Evolutionary conservation across 2,888 invertebrate species (phyloP).

Genomic region (Himalopsyche tibetana): DNA sequence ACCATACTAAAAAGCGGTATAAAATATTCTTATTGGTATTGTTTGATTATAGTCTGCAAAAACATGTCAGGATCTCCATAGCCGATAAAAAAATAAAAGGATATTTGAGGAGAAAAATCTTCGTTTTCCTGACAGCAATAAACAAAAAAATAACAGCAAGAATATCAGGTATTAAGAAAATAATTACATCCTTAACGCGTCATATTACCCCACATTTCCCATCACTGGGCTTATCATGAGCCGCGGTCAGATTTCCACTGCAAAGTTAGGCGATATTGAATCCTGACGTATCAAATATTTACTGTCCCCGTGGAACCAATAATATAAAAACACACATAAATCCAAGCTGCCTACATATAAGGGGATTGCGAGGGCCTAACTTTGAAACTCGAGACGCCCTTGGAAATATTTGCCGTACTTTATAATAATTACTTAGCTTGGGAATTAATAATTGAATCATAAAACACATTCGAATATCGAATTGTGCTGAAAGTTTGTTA

Average conservation of each 20-base stretch:
- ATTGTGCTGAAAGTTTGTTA: too few species aligned
- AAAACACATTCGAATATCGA: slow-evolving; percentile 1
- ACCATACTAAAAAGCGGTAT: too few species aligned
- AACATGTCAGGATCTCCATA: too few species aligned
- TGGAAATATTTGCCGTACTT: not conserved
- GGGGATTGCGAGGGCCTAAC: slow-evolving; percentile 31
- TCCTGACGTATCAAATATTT: slow-evolving; percentile 64
- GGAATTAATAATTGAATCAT: slow-evolving; percentile 24
- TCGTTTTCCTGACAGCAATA: not conserved
- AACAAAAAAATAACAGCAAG: not conserved
- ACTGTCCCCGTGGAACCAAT: slow-evolving; percentile 65
- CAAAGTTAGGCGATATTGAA: slow-evolving; percentile 47
- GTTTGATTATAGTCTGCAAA: too few species aligned
- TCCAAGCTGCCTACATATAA: slow-evolving; percentile 39
- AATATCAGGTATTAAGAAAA: not conserved
- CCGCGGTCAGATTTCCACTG: slow-evolving; percentile 23
- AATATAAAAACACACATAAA: slow-evolving; percentile 63
- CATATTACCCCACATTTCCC: slow-evolving; percentile 8
- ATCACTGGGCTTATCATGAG: slow-evolving; percentile 3
- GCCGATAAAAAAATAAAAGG: not conserved
- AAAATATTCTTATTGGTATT: too few species aligned
- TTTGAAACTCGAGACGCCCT: slow-evolving; percentile 43
- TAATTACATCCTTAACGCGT: slow-evolving; percentile 28
- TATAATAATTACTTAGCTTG: slow-evolving; percentile 3
- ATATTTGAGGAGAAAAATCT: not conserved